Evolutionary conservation across 2,888 invertebrate genomes (phyloP).

Genomic region (Pyrochroa serraticornis): DNA sequence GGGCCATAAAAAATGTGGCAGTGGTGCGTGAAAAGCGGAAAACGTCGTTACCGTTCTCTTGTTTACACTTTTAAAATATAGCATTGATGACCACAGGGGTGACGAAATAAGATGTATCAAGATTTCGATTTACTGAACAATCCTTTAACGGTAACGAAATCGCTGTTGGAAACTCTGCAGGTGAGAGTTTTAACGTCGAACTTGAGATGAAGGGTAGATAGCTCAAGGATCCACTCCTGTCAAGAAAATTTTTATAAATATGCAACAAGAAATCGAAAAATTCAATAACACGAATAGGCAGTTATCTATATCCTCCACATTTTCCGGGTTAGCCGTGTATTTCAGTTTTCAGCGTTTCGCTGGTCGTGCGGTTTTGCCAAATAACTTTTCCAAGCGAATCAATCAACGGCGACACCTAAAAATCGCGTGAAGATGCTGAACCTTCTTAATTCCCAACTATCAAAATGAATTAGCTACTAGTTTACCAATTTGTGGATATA

Average conservation of each 20-base stretch:
- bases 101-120: not conserved
- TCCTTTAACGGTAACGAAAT: not conserved
- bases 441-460: no score
- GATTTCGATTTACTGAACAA: conserved; percentile 8
- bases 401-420: not conserved
- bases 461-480: no score
- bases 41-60: not conserved
- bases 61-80: conserved; percentile 5
- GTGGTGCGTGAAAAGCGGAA: no score
- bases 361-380: not conserved
- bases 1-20: no score
- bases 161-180: not conserved
- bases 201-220: not conserved
- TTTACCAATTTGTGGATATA: no score
- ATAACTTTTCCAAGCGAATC: not conserved
- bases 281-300: conserved; percentile 4
- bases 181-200: conserved; percentile 1
- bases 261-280: not conserved
- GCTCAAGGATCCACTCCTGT: not conserved
- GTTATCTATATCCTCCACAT: conserved; percentile 3
- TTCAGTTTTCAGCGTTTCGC: conserved; percentile 1
- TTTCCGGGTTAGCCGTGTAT: not conserved
- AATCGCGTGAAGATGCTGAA: not conserved
- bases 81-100: conserved; percentile 3
- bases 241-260: conserved; percentile 3